Evolutionary conservation across 2,888 invertebrate genomes (phyloP).

Genomic region (Stratiomys singularior): DNA sequence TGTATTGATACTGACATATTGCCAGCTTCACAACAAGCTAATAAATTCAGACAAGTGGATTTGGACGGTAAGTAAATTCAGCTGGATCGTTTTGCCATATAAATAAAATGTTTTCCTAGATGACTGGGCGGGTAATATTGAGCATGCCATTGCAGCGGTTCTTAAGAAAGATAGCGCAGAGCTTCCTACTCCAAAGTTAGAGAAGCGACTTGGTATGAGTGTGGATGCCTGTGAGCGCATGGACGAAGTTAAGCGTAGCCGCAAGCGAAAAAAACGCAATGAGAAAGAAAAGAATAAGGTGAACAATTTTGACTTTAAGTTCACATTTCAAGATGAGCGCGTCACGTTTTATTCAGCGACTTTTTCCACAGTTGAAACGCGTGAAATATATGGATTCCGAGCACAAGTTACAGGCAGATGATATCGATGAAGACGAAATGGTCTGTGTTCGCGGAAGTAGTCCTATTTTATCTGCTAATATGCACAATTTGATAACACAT

Average conservation of each 20-base stretch:
- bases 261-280: conserved; percentile 70
- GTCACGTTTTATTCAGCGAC: too few relatives aligned
- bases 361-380: conserved; percentile 13
- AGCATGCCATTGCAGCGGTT: conserved; percentile 80
- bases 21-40: background rate
- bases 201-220: conserved; percentile 42
- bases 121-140: conserved; percentile 82
- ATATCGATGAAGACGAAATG: conserved; percentile 82
- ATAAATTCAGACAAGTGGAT: background rate
- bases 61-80: background rate
- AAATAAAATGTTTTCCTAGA: conserved; percentile 66
- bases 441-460: conserved; percentile 82
- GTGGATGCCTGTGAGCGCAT: conserved; percentile 55
- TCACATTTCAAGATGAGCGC: too few relatives aligned
- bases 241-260: conserved; percentile 61
- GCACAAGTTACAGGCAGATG: conserved; percentile 51
- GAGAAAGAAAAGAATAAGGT: conserved; percentile 67
- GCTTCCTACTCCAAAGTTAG: conserved; percentile 58
- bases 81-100: background rate
- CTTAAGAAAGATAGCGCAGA: conserved; percentile 75
- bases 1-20: background rate
- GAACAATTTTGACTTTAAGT: background rate
- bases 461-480: conserved; percentile 64
- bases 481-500: background rate
- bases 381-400: background rate